Base-by-base conservation (phyloP, 2,113 vertebrate species). In the Quiscalus mexicanus region DNA sequence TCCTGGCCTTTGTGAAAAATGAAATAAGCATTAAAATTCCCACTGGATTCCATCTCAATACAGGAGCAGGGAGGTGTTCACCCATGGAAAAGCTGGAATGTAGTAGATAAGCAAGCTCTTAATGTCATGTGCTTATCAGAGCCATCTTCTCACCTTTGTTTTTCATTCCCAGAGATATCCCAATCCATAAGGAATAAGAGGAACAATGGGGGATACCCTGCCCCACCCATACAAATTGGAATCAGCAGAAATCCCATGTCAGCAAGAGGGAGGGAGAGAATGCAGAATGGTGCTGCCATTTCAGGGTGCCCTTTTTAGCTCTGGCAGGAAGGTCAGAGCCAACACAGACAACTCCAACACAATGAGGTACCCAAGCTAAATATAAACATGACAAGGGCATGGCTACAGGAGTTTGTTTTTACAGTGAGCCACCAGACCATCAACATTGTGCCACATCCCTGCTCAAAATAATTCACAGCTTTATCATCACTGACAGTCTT, bases 311-410 rank as follows among this genome's bases (percentile, higher is more conserved):
- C 59, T 58, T 94, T 96, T 93, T 62, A 91, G 91, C 89, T 49
- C 39, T 35, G 1, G 64, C 83, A 96, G 97, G 93, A 92, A 97
- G 96, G 91, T 95, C 93, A 73, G 87, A 94, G 75, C 84, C 90
- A 84, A 71, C 92, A 79, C 63, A 93, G 77, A 70, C 75, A 86
- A 49, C 60, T 64, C 78, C 58, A 87, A 62, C 77, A 96, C 95
- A 90, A 96, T 93, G 88, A 96, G 58, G 76, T 89, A 65, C 79
- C 6, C 14, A 59, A 52, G 63, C 79, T 89, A 95, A 92, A 97
- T 94, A 89, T 87, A 91, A 95, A 78, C 55, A 39, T 20, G 5
- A 12, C 2, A 1, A 20, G 93, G 50, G 65, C 77, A 91, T 1
- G 35, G 74, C 31, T 27, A 58, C 78, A 69, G 71, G 53, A 78